Evolutionary conservation across 1,140 invertebrate genomes (phyloP).

Genomic region (Saccostrea glomerata): DNA sequence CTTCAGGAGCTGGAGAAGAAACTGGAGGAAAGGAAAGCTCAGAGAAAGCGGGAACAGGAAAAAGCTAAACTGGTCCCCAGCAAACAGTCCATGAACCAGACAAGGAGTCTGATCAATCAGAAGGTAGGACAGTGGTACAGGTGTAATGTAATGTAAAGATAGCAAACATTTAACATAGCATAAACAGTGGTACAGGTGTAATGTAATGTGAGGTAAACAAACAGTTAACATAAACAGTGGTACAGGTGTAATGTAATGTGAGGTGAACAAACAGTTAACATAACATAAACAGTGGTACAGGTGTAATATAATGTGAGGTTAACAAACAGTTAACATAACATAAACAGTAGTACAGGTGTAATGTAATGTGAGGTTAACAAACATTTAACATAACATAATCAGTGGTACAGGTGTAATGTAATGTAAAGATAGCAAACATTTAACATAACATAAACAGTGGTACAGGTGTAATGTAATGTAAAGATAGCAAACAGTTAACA

Average conservation of each 20-base stretch:
- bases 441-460: background rate
- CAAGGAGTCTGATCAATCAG: slow-evolving; percentile 66
- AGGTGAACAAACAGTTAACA: too few relatives aligned
- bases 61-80: slow-evolving; percentile 54
- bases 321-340: too few relatives aligned
- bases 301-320: too few relatives aligned
- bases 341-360: background rate
- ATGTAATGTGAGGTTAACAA: too few relatives aligned
- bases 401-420: too few relatives aligned
- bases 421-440: too few relatives aligned
- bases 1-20: slow-evolving; percentile 70
- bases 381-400: too few relatives aligned
- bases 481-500: slow-evolving; percentile 56
- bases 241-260: too few relatives aligned
- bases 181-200: background rate
- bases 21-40: slow-evolving; percentile 68
- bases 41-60: slow-evolving; percentile 68
- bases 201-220: too few relatives aligned
- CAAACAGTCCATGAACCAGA: slow-evolving; percentile 60
- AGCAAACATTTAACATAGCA: too few relatives aligned
- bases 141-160: too few relatives aligned
- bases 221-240: background rate
- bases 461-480: too few relatives aligned
- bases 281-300: background rate
- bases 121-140: slow-evolving; percentile 64